These are phyloP conservation scores for Zaprionus kolodkinae DNA, from an alignment of 1,140 invertebrate species.

Conservation along the genomic window DNA sequence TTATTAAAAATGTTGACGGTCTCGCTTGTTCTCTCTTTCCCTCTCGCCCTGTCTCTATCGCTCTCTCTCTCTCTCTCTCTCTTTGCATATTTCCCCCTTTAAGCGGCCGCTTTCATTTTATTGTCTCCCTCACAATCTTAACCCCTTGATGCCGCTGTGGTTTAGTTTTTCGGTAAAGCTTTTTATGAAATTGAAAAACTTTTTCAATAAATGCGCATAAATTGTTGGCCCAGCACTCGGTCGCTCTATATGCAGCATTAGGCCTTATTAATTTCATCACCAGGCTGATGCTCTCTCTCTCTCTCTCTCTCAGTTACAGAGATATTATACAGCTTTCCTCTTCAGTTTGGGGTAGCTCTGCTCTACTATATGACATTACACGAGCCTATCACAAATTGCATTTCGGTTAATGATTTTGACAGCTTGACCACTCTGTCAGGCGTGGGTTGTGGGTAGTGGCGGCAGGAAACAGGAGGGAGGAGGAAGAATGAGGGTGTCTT, in stretches of 20 bases:
- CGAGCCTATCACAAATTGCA: slow-evolving; percentile 55
- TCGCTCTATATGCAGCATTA: slow-evolving; percentile 22
- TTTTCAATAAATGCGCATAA: slow-evolving; percentile 77
- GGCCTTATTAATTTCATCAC: slow-evolving; percentile 30
- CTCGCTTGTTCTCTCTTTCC: slow-evolving; percentile 6
- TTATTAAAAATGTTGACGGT: slow-evolving; percentile 55
- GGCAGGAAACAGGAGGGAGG: background rate
- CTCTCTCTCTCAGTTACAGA: no score
- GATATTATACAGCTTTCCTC: background rate
- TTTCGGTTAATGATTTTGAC: slow-evolving; percentile 45
- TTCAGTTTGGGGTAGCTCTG: background rate
- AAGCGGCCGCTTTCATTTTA: slow-evolving; percentile 55
- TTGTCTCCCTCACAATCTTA: slow-evolving; percentile 67
- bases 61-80: background rate
- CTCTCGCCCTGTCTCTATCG: background rate
- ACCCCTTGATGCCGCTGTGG: slow-evolving; percentile 70
- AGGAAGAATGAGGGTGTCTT: background rate
- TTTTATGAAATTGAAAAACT: slow-evolving; percentile 76
- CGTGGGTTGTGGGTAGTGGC: background rate
- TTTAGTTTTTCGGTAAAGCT: slow-evolving; percentile 57
- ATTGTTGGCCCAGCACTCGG: slow-evolving; percentile 38
- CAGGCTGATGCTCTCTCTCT: background rate
- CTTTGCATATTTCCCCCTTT: background rate
- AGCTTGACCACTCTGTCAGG: slow-evolving; percentile 29
- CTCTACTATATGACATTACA: background rate